These are phyloP conservation scores for Myiagra hebetior DNA, from an alignment of 2,113 vertebrate species.

Conservation along the genomic window DNA sequence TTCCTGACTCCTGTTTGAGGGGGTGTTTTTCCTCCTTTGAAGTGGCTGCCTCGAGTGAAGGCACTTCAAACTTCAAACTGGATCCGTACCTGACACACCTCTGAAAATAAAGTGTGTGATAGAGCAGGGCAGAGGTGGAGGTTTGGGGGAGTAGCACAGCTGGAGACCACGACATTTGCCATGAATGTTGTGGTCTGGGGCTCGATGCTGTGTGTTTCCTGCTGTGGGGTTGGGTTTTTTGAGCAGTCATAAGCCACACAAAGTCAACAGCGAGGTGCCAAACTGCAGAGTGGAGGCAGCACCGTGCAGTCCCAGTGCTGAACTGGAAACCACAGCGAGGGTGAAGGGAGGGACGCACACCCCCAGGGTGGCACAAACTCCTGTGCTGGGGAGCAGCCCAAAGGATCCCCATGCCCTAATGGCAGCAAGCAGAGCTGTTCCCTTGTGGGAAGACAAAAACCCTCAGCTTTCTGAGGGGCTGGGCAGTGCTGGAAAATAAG, in stretches of 20 bases:
- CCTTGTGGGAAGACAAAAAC: accelerated
- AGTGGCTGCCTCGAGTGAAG: background rate
- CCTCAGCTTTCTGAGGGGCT: background rate
- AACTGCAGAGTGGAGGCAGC: background rate
- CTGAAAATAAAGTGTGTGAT: background rate
- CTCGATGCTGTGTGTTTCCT: background rate
- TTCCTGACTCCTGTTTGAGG: background rate
- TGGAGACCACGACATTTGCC: background rate
- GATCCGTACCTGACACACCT: background rate
- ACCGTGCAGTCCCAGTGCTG: background rate
- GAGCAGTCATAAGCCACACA: background rate
- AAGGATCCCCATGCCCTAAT: background rate
- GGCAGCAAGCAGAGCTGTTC: accelerated
- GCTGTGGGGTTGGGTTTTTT: background rate
- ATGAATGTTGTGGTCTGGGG: background rate
- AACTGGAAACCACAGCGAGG: background rate
- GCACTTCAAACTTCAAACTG: background rate
- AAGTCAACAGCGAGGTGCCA: background rate
- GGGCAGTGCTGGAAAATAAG: background rate
- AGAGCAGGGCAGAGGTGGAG: background rate
- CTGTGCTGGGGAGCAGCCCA: background rate
- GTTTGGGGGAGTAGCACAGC: background rate
- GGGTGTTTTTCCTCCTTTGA: background rate
- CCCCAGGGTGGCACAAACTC: accelerated
- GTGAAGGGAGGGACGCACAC: background rate